phyloP scores from a whole-genome alignment of 2,888 invertebrate species.

The Rugalucina vietnamica region DNA sequence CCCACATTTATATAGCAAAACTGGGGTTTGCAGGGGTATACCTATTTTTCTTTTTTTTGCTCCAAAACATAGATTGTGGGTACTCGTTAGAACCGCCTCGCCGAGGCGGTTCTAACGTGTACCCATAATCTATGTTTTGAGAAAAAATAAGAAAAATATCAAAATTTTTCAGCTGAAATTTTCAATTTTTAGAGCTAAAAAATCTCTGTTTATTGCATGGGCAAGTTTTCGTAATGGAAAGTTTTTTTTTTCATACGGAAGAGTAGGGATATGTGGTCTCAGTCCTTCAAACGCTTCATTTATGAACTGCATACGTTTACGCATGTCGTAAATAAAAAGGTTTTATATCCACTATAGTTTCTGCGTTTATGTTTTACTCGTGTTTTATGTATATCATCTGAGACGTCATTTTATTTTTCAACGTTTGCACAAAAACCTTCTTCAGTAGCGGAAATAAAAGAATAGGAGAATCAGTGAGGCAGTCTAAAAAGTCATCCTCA shows the following conservation, averaged over 20 bases:
- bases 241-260: slow-evolving; percentile 96
- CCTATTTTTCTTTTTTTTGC: slow-evolving; percentile 96
- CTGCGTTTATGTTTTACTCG: slow-evolving; percentile 62
- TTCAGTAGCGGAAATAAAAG: slow-evolving; percentile 56
- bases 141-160: no score
- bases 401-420: slow-evolving; percentile 41
- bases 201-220: no score
- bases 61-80: no score
- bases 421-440: slow-evolving; percentile 46
- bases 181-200: no score
- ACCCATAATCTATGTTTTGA: no score
- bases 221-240: no score
- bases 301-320: slow-evolving; percentile 97
- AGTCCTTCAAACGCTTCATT: slow-evolving; percentile 98
- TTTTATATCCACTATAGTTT: slow-evolving; percentile 91
- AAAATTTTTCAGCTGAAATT: no score
- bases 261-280: slow-evolving; percentile 95
- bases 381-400: background rate
- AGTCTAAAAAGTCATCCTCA: slow-evolving; percentile 56
- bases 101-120: no score
- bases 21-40: slow-evolving; percentile 97
- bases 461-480: slow-evolving; percentile 57
- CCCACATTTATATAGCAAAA: slow-evolving; percentile 94
- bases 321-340: slow-evolving; percentile 97
- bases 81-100: no score